A percentile compares a stretch with the other conserved stretches of the same genome.
phyloP scores from a whole-genome alignment of 2,888 invertebrate genomes.

The Malthinus seriepunctatus region DNA sequence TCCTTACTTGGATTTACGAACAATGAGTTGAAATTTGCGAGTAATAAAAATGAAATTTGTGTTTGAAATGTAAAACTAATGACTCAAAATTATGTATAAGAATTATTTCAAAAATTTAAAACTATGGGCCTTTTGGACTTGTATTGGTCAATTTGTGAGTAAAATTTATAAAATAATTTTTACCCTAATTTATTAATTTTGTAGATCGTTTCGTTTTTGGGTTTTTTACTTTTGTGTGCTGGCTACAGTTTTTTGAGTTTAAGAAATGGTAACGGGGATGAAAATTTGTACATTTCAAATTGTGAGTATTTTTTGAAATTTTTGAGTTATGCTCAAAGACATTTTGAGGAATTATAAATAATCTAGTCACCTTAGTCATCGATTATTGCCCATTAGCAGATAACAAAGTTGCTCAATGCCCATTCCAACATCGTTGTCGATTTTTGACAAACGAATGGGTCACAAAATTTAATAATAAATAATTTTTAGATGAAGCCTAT shows the following conservation, averaged over 20 bases:
- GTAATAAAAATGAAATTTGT: too few relatives aligned
- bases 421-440: too few relatives aligned
- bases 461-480: too few relatives aligned
- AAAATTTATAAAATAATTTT: background rate
- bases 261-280: background rate
- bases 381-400: too few relatives aligned
- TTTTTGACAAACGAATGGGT: too few relatives aligned
- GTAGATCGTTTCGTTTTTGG: background rate
- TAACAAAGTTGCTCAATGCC: too few relatives aligned
- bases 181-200: background rate
- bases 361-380: too few relatives aligned
- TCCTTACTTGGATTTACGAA: too few relatives aligned
- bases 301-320: background rate
- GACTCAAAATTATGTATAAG: background rate
- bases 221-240: background rate
- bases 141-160: conserved; percentile 4
- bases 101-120: background rate
- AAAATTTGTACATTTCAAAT: background rate
- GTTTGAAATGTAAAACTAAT: too few relatives aligned
- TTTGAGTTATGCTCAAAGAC: background rate
- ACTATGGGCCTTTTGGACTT: background rate
- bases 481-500: background rate
- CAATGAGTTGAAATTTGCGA: too few relatives aligned
- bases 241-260: background rate
- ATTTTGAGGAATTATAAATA: too few relatives aligned